Conservation (phyloP, 1,140 invertebrate genomes). For the Propsilocerus akamusi region DNA sequence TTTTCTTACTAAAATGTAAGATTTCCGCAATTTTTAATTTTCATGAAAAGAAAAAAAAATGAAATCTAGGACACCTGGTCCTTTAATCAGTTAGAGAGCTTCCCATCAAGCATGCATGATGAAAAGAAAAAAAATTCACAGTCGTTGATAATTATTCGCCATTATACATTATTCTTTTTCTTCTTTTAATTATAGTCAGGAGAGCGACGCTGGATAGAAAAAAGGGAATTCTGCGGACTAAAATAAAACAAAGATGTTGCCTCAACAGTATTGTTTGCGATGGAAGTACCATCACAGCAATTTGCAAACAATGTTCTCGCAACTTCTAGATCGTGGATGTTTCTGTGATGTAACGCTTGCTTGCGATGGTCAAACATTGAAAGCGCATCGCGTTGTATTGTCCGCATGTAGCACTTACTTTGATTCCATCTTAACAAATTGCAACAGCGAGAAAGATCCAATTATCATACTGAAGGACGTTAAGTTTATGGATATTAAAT, state of each 20-base stretch:
- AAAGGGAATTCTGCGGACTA: too few relatives aligned
- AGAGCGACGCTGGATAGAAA: too few relatives aligned
- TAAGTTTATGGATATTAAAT: conserved; percentile 65
- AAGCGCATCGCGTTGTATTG: conserved; percentile 68
- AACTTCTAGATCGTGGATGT: conserved; percentile 64
- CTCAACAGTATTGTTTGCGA: conserved; percentile 74
- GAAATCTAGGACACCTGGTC: background rate
- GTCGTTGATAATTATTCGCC: background rate
- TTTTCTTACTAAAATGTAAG: background rate
- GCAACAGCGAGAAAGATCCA: conserved; percentile 63
- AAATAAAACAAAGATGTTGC: conserved; percentile 47
- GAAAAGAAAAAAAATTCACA: background rate
- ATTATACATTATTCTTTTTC: background rate
- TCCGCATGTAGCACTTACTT: conserved; percentile 77
- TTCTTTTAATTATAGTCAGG: background rate
- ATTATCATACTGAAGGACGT: conserved; percentile 73
- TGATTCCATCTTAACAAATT: conserved; percentile 69
- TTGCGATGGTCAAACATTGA: conserved; percentile 70
- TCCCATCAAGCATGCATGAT: background rate
- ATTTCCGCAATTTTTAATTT: background rate
- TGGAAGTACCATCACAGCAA: conserved; percentile 87
- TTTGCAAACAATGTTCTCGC: conserved; percentile 76
- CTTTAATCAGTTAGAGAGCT: background rate
- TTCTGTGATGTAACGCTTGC: conserved; percentile 83
- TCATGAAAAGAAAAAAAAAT: background rate